Conservation (phyloP, 2,888 invertebrate genomes). For the Mythimna lalbum region DNA sequence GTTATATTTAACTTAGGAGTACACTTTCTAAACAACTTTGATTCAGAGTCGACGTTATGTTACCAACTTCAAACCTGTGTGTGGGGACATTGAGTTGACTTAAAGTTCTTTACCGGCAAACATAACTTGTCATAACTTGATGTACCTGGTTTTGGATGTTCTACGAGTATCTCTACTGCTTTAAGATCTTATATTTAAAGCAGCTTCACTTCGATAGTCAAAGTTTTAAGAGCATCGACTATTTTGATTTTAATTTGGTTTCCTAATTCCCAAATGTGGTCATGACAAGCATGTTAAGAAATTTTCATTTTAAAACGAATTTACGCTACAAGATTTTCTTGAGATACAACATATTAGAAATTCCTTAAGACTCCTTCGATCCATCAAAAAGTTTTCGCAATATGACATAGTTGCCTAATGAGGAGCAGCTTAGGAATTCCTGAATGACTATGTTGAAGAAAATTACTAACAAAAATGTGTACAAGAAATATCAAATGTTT, state of each 20-base stretch:
- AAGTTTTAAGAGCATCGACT: too few species aligned
- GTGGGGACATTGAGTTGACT: slow-evolving; percentile 36
- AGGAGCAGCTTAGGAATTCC: background rate
- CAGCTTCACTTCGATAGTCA: too few species aligned
- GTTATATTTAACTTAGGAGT: slow-evolving; percentile 55
- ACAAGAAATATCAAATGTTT: background rate
- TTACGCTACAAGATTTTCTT: background rate
- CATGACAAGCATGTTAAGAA: background rate
- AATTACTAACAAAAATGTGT: background rate
- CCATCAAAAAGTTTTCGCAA: background rate
- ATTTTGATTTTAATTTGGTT: background rate
- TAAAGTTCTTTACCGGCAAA: slow-evolving; percentile 12
- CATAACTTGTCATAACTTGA: slow-evolving; percentile 12
- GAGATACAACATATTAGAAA: slow-evolving; percentile 5
- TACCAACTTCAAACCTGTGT: slow-evolving; percentile 44
- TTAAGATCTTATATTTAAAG: too few species aligned
- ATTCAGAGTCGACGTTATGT: slow-evolving; percentile 47
- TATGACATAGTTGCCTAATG: background rate
- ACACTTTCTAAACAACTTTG: slow-evolving; percentile 61
- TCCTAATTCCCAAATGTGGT: background rate
- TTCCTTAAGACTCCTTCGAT: background rate
- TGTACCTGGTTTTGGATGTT: background rate
- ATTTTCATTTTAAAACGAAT: background rate
- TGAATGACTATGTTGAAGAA: background rate
- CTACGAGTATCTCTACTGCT: too few species aligned